phyloP scores from a whole-genome alignment of 1,140 invertebrate species.

The Steinernema khuongi region DNA sequence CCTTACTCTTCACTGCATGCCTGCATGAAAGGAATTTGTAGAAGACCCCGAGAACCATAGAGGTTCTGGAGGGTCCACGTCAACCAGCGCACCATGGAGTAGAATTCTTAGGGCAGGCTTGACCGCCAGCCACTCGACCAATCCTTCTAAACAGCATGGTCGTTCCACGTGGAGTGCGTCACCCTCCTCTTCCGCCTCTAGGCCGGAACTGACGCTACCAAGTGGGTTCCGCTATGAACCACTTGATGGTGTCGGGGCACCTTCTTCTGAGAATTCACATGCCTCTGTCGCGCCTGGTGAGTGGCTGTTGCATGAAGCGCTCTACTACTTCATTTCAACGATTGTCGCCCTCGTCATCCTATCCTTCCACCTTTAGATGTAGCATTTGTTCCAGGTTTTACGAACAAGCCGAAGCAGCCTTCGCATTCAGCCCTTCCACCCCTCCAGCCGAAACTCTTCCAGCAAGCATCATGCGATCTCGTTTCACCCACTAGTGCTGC shows the following conservation, averaged over 20 bases:
- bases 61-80: background rate
- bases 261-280: background rate
- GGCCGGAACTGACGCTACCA: constrained; percentile 9
- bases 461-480: background rate
- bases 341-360: background rate
- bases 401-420: background rate
- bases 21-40: background rate
- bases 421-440: background rate
- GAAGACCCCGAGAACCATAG: background rate
- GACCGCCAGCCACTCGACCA: background rate
- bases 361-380: background rate
- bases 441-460: background rate
- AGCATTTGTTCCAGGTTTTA: background rate
- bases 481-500: background rate
- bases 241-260: background rate
- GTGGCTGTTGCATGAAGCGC: constrained; percentile 7
- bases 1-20: background rate
- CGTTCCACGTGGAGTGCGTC: constrained; percentile 8
- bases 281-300: background rate
- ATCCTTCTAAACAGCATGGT: background rate
- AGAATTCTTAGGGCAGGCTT: background rate
- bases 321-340: background rate
- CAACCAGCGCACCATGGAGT: background rate
- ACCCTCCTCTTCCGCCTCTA: background rate
- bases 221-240: constrained; percentile 7